Percentiles rank a stretch among this genome's conserved stretches.
Conservation (phyloP, 2,888 invertebrate species). For the Cerceris ruficornis region DNA sequence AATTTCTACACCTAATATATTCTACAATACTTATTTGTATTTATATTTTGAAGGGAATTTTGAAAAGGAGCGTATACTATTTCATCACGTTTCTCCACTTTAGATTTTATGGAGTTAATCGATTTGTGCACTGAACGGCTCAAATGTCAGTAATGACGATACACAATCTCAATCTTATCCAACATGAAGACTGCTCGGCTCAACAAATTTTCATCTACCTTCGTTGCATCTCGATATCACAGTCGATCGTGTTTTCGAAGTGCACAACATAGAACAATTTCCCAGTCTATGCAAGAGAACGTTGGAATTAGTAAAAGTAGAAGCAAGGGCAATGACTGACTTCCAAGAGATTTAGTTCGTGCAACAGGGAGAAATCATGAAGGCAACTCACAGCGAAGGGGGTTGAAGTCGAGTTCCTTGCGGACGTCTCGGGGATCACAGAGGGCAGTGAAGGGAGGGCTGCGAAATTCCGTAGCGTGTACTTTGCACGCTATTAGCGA, state of each 20-base stretch:
- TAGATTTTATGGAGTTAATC: too few relatives aligned
- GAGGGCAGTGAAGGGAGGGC: conserved; percentile 30
- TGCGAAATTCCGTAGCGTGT: conserved; percentile 55
- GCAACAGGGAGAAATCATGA: conserved; percentile 39
- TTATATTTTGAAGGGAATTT: too few relatives aligned
- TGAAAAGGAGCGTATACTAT: too few relatives aligned
- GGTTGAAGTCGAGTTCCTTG: conserved; percentile 47
- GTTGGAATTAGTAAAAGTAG: conserved; percentile 15
- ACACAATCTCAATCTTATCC: too few relatives aligned
- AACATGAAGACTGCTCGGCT: too few relatives aligned
- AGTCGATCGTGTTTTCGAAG: conserved; percentile 5
- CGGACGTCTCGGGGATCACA: conserved; percentile 27
- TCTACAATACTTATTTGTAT: too few relatives aligned
- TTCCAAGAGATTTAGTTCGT: conserved; percentile 34
- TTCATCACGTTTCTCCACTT: too few relatives aligned
- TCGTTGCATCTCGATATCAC: not conserved
- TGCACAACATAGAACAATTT: conserved; percentile 28
- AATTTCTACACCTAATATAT: too few relatives aligned
- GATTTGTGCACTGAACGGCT: too few relatives aligned
- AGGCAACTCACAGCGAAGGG: conserved; percentile 18
- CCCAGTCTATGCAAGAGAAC: conserved; percentile 16
- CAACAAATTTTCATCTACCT: too few relatives aligned
- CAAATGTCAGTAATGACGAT: too few relatives aligned
- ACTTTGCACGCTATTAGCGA: conserved; percentile 65
- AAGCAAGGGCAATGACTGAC: conserved; percentile 30